A percentile compares a stretch with the other conserved stretches of the same genome.
Evolutionary conservation across 1,140 invertebrate genomes (phyloP).

Genomic region (Lanistes nyassanus): DNA sequence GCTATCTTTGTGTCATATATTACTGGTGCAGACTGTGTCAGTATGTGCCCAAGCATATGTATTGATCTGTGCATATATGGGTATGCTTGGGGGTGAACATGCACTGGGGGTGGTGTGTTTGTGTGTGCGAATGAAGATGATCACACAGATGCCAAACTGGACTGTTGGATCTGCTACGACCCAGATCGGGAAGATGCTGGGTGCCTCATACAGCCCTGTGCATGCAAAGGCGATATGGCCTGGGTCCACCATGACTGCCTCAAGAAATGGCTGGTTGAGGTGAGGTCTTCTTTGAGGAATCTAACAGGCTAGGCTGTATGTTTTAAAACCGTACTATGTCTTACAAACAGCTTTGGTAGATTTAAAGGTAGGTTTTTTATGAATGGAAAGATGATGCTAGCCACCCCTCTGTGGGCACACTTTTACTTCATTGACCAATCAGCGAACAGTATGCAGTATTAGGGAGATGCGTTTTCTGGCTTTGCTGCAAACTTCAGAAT

Average conservation of each 20-base stretch:
- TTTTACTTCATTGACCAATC: too few relatives aligned
- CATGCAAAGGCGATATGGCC: slow-evolving; percentile 89
- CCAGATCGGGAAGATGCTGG: slow-evolving; percentile 78
- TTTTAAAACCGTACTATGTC: not conserved
- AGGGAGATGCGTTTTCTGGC: too few relatives aligned
- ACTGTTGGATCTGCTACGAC: slow-evolving; percentile 96
- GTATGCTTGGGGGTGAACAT: not conserved
- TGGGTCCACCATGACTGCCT: slow-evolving; percentile 92
- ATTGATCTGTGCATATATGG: too few relatives aligned
- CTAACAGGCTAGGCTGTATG: too few relatives aligned
- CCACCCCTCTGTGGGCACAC: not conserved
- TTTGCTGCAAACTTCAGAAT: too few relatives aligned
- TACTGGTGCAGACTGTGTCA: too few relatives aligned
- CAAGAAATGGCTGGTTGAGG: slow-evolving; percentile 85
- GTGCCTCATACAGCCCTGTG: slow-evolving; percentile 88
- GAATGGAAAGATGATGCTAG: not conserved
- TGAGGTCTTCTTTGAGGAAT: slow-evolving; percentile 38
- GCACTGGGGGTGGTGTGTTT: not conserved
- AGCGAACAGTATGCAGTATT: too few relatives aligned
- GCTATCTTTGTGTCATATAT: too few relatives aligned
- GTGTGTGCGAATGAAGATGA: not conserved
- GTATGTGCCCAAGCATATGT: too few relatives aligned
- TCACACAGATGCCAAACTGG: slow-evolving; percentile 57
- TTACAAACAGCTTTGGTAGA: not conserved
- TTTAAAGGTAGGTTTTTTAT: not conserved